These are phyloP conservation scores for Paedocypris sp. DNA, from an alignment of 2,113 vertebrate genomes.

Conservation along the genomic window DNA sequence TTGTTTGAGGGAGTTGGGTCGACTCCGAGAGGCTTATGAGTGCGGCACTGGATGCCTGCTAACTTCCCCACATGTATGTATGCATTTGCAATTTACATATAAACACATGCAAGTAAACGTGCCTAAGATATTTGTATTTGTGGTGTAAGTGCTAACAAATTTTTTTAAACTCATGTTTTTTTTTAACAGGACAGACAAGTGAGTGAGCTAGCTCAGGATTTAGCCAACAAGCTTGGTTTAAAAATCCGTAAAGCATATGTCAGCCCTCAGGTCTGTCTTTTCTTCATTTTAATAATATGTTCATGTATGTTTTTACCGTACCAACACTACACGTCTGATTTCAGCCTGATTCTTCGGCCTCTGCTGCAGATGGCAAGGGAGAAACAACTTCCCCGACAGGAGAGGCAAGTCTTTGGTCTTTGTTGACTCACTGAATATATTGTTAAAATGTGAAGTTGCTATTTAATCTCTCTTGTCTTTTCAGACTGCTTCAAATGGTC, in stretches of 20 bases:
- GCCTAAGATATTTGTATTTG: background rate
- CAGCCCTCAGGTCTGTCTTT: conserved; percentile 73
- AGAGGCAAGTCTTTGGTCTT: conserved; percentile 47
- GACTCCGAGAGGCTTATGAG: conserved; percentile 87
- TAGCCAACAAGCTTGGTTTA: conserved; percentile 88
- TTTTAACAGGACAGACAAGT: conserved; percentile 79
- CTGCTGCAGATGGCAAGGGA: conserved; percentile 50
- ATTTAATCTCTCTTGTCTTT: background rate
- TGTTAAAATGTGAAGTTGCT: too few relatives aligned
- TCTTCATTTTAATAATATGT: too few relatives aligned
- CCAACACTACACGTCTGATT: background rate
- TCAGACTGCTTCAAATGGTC: conserved; percentile 76
- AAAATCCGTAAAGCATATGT: conserved; percentile 90
- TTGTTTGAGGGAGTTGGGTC: conserved; percentile 77
- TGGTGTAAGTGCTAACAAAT: background rate
- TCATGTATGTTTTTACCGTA: background rate
- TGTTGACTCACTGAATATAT: too few relatives aligned
- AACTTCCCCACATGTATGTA: conserved; percentile 79
- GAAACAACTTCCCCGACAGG: conserved; percentile 53
- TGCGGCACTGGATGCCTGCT: conserved; percentile 88
- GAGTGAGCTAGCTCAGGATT: conserved; percentile 84
- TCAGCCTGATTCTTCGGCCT: conserved; percentile 47
- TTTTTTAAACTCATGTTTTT: background rate
- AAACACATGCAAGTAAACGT: too few relatives aligned
- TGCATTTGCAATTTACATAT: background rate